phyloP scores from a whole-genome alignment of 2,797 vertebrate genomes.

The Okamejei kenojei region DNA sequence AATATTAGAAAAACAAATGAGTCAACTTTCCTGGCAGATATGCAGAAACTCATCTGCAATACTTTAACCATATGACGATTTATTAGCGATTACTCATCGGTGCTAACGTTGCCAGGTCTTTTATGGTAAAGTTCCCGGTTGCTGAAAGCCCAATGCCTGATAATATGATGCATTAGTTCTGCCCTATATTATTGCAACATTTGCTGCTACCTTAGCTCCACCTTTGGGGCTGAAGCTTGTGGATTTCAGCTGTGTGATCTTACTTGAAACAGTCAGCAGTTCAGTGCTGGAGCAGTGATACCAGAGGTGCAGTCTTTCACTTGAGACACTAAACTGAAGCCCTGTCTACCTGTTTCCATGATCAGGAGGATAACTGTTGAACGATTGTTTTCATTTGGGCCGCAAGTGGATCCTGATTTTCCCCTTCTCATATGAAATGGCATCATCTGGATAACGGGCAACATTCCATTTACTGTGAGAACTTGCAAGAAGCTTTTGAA shows the following conservation, averaged over 20 bases:
- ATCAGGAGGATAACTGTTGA: not conserved
- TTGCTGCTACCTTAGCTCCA: not conserved
- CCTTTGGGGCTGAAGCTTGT: not conserved
- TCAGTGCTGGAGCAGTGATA: not conserved
- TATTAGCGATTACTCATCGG: constrained; percentile 2
- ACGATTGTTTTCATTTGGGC: not conserved
- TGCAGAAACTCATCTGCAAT: not conserved
- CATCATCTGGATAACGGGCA: not conserved
- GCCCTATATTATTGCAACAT: not conserved
- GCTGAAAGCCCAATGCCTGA: not conserved
- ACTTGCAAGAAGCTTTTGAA: not conserved
- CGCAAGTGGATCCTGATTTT: not conserved
- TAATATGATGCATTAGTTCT: not conserved
- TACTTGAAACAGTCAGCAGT: not conserved
- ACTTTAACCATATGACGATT: not conserved
- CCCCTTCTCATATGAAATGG: not conserved
- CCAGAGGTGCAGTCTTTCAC: not conserved
- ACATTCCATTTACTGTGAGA: not conserved
- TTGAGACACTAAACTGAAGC: not conserved
- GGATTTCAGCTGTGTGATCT: not conserved
- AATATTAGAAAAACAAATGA: not conserved
- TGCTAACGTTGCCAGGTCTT: not conserved
- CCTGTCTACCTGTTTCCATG: not conserved
- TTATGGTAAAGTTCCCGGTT: not conserved
- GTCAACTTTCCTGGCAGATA: constrained; percentile 4